Conservation (phyloP, 2,888 invertebrate genomes). For the Pseudococcus viburni region DNA sequence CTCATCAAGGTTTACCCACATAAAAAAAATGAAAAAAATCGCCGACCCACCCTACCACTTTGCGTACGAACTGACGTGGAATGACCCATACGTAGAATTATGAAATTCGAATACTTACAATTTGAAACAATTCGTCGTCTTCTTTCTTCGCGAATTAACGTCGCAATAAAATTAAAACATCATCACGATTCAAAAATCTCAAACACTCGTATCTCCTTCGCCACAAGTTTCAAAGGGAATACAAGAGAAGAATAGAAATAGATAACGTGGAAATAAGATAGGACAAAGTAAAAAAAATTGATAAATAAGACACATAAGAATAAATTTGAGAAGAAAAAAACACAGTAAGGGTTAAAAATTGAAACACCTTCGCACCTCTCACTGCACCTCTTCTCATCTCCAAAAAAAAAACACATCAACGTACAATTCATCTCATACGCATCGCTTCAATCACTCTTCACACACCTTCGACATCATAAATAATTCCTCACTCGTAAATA, state of each 20-base stretch:
- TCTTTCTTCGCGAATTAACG: conserved; percentile 27
- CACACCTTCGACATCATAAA: neutral
- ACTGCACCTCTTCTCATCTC: neutral
- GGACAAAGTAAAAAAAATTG: neutral
- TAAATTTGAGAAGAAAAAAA: too few relatives aligned
- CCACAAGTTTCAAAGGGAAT: neutral
- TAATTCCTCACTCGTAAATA: neutral
- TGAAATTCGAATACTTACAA: neutral
- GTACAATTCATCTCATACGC: neutral
- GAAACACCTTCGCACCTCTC: neutral
- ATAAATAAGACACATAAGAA: neutral
- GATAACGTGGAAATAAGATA: neutral
- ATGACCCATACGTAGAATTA: too few relatives aligned
- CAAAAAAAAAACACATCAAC: neutral
- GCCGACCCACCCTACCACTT: too few relatives aligned
- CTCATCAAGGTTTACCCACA: too few relatives aligned
- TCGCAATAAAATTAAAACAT: neutral
- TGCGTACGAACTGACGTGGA: too few relatives aligned
- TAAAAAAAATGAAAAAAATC: too few relatives aligned
- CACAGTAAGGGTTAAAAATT: too few relatives aligned
- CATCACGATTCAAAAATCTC: neutral
- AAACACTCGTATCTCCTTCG: conserved; percentile 9
- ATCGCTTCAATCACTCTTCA: neutral
- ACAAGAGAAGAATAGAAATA: too few relatives aligned
- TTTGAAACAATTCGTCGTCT: neutral